Evolutionary conservation across 53 echinoderm and acorn worm species (phyloP), one percentile per base, ranked within the genome.

Genomic region (Henricia sp.): DNA sequence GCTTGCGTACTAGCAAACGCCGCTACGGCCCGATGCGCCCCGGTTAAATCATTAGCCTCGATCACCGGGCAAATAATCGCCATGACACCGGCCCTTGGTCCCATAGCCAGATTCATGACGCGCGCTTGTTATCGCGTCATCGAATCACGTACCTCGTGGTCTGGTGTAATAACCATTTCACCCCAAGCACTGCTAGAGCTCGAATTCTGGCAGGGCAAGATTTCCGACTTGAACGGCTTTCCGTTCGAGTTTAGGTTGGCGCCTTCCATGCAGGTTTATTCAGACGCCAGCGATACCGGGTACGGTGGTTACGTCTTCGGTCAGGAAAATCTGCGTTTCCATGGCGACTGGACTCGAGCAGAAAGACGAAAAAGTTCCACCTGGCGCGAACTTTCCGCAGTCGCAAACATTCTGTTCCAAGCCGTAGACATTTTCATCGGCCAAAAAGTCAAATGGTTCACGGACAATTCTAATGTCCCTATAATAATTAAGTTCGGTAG

Each of bases 21-120:
- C 25, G 24, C 5, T 21, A 8, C 70, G 20, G 17, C 38, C 27
- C 17, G 40, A 42, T 28, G 4, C 3, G 27, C 42, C 41, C 50
- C 72, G 27, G 72, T 72, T 17, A 25, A 33, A 10, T 5, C 11
- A 4, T 50, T 72, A 50, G 72, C 72, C 28, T 72, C 50, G 4
- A 32, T 25, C 27, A 33, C 71, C 2, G 85, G 85, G 19, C 85
- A 84, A 56, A 71, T 84, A 4, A 84, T 70, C 11, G 70, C 85
- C 2, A 84, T 84, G 85, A 53, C 85, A 25, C 71, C 55, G 3
- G 71, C 85, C 3, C 58, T 84, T 12, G 71, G 85, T 29, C 85
- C 85, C 5, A n/a, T 56, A 1, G 25, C 50, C 20, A 84, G 71
- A 3, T 70, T 84, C 2, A 84, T 71, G 85, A 84, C 85, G 3